phyloP scores from a whole-genome alignment of 1,140 invertebrate genomes.

The Pteromalus puparum region DNA sequence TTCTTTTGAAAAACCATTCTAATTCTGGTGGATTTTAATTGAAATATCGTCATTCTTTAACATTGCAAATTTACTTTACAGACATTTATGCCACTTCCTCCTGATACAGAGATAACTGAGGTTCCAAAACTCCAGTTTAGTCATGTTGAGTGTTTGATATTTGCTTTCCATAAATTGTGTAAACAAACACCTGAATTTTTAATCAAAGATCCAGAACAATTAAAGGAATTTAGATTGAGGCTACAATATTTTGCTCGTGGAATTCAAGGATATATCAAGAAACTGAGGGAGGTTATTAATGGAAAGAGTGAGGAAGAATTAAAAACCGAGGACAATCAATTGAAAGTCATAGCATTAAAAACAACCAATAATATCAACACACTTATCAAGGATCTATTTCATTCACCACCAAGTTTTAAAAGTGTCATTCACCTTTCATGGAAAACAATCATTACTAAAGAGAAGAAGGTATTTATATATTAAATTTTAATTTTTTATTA shows the following conservation, averaged over 20 bases:
- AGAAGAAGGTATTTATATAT: conserved; percentile 75
- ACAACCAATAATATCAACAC: conserved; percentile 95
- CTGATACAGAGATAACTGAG: conserved; percentile 79
- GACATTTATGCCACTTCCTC: conserved; percentile 88
- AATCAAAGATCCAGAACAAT: conserved; percentile 83
- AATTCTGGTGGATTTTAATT: not conserved
- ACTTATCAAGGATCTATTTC: conserved; percentile 95
- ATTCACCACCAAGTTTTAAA: conserved; percentile 94
- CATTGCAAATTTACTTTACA: conserved; percentile 67
- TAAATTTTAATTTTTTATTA: not conserved
- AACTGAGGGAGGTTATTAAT: conserved; percentile 90
- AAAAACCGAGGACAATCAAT: conserved; percentile 88
- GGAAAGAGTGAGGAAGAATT: conserved; percentile 85
- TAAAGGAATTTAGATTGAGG: conserved; percentile 92
- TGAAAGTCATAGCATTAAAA: conserved; percentile 90
- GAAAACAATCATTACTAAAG: conserved; percentile 80
- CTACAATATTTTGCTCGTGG: conserved; percentile 95
- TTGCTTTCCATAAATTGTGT: conserved; percentile 91
- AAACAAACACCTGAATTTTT: conserved; percentile 88
- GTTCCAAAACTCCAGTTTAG: conserved; percentile 91
- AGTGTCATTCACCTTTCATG: conserved; percentile 91
- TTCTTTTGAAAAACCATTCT: not conserved
- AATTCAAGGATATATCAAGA: conserved; percentile 94
- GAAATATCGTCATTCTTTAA: conserved; percentile 74
- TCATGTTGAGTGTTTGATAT: conserved; percentile 94